Evolutionary conservation across 30 jellyfish, hydroid and myxozoan species (phyloP), one percentile per base, ranked within the genome.

Genomic region (Calvadosia cruxmelitensis): DNA sequence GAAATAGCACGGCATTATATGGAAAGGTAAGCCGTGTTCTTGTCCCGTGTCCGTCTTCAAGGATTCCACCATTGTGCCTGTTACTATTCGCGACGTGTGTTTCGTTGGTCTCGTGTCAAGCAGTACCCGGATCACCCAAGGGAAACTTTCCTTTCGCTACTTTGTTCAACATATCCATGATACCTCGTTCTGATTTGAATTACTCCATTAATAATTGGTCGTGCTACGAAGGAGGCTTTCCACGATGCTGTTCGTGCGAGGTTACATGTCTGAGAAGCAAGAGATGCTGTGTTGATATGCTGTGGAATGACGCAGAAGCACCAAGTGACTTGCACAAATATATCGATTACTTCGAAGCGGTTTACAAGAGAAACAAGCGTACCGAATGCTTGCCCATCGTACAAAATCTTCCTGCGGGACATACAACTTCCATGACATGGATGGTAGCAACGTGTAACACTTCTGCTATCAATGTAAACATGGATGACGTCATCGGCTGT

Each of bases 201-300:
- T n/a, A n/a, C n/a, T n/a, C 57, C 57, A 42, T 42, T 5, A 42
- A 42, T 10, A 5, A 5, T 5, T 42, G 57, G 57, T 5, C 15
- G 10, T 42, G 57, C 20, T 5, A 20, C 57, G 20, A 42, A 5
- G 20, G 15, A 5, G 20, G 20, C 20, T 5, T 10, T 42, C 57
- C 15, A 10, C 10, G 20, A 42, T 42, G 69, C 26, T 57, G 69
- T 57, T 20, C 69, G 32, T 57, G 69, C 29, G 33, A 57, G 13
- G 29, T 13, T 12, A 13, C n/a, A 0, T 57, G 69, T 57, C 16
- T 20, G 32, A 0, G 28, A 12, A 13, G 12, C 29, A 16, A 57
- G 20, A 16, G 32, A 23, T 57, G 69, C 29, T 57, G 69, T 28
- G 26, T 57, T 57, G 69, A 57, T 57, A 57, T 12, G 69, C 32